These are phyloP conservation scores for Laterallus jamaicensis DNA, from an alignment of 2,113 vertebrate genomes.

Conservation along the genomic window DNA sequence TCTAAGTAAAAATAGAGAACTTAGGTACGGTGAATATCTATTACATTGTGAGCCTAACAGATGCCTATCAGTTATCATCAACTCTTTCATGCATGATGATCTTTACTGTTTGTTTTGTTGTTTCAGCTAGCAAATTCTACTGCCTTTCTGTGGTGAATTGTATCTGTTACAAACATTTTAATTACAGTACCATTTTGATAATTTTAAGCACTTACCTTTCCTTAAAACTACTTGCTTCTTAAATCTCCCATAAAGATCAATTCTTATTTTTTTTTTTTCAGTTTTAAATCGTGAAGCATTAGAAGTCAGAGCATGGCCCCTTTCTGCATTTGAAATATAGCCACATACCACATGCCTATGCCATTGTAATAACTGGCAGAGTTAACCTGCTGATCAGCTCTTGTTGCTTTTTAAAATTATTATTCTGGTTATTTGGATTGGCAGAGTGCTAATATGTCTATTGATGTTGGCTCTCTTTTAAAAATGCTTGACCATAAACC, in stretches of 20 bases:
- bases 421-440: neutral
- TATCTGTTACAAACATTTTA: neutral
- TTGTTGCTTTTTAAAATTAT: neutral
- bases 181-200: neutral
- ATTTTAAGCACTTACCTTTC: constrained; percentile 4
- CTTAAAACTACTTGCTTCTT: neutral
- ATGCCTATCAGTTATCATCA: neutral
- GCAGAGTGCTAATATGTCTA: neutral
- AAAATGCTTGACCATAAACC: neutral
- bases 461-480: neutral
- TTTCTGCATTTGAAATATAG: neutral
- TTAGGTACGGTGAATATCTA: neutral
- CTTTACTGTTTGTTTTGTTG: neutral
- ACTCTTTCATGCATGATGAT: neutral
- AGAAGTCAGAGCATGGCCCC: neutral
- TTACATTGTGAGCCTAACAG: neutral
- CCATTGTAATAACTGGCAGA: neutral
- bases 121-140: neutral
- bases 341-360: neutral
- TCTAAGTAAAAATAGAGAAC: neutral
- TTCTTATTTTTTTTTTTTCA: neutral
- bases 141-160: neutral
- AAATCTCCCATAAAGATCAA: neutral
- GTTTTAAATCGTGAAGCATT: neutral
- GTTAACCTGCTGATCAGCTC: neutral